A percentile compares a stretch with the other conserved stretches of the same genome.
Conservation (phyloP, 2,797 vertebrate genomes). For the Trachops cirrhosus region DNA sequence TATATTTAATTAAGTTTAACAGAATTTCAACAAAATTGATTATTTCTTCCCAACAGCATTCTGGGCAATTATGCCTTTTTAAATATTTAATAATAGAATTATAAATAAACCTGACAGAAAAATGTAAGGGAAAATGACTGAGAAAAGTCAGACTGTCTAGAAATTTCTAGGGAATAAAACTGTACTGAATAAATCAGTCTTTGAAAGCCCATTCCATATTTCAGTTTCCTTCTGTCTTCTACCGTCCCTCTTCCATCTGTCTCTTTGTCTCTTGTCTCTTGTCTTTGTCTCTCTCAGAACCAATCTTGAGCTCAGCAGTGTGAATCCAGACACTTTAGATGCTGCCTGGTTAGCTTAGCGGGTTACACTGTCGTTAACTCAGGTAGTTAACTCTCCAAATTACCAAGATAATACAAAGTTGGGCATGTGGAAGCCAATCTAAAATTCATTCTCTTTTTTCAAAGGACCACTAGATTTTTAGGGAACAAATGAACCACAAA, state of each 20-base stretch:
- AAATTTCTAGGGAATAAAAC: background rate
- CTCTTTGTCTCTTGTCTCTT: background rate
- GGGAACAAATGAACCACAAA: background rate
- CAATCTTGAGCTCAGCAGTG: background rate
- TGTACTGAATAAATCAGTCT: background rate
- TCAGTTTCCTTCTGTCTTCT: background rate
- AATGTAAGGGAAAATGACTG: background rate
- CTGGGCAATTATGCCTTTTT: background rate
- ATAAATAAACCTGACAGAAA: background rate
- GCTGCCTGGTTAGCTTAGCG: background rate
- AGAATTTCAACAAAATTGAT: slow-evolving; percentile 4
- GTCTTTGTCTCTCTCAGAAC: background rate
- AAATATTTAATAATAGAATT: background rate
- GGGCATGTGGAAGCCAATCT: background rate
- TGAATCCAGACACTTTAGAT: background rate
- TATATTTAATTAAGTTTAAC: background rate
- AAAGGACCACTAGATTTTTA: background rate
- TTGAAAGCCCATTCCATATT: background rate
- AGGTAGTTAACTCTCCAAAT: background rate
- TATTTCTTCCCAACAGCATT: background rate
- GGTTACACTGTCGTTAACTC: background rate
- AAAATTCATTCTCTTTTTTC: background rate
- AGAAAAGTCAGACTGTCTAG: background rate
- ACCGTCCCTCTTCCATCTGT: background rate
- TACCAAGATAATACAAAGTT: background rate